Evolutionary conservation across 2,113 vertebrate species (phyloP).

Genomic region (Sinocyclocheilus anshuiensis): DNA sequence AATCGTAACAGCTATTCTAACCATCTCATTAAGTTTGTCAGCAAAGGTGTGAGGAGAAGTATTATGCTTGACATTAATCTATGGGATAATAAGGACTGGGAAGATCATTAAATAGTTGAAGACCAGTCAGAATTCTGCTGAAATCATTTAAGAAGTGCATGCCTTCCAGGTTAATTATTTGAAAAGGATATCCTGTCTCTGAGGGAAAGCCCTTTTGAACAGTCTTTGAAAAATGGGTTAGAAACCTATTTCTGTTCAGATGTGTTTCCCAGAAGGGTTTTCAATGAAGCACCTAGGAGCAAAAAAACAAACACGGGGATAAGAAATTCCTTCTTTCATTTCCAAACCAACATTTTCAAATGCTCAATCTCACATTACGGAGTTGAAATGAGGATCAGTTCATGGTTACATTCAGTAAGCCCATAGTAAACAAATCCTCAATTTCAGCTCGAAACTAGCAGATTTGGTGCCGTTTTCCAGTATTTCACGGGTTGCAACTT

Average conservation of each 20-base stretch:
- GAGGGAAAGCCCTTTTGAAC: background rate
- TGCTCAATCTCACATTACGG: background rate
- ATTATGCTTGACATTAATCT: background rate
- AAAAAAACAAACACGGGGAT: background rate
- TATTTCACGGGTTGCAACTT: background rate
- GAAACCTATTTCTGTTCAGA: slow-evolving; percentile 23
- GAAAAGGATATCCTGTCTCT: background rate
- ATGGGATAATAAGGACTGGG: background rate
- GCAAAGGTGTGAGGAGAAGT: background rate
- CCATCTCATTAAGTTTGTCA: background rate
- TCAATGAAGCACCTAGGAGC: background rate
- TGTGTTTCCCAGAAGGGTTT: background rate
- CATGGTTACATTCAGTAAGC: background rate
- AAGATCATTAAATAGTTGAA: background rate
- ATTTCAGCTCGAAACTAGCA: background rate
- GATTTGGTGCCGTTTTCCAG: background rate
- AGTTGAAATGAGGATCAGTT: background rate
- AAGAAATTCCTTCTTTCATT: background rate
- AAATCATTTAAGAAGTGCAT: slow-evolving; percentile 12
- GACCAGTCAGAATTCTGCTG: background rate
- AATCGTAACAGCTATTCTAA: background rate
- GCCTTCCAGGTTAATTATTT: slow-evolving; percentile 21
- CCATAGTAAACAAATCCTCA: background rate
- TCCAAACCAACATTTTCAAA: slow-evolving; percentile 16
- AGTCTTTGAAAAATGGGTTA: slow-evolving; percentile 20